Percentiles rank a stretch among this genome's conserved stretches.
phyloP scores from a whole-genome alignment of 2,888 invertebrate species.

The Pristionchus maxplancki region DNA sequence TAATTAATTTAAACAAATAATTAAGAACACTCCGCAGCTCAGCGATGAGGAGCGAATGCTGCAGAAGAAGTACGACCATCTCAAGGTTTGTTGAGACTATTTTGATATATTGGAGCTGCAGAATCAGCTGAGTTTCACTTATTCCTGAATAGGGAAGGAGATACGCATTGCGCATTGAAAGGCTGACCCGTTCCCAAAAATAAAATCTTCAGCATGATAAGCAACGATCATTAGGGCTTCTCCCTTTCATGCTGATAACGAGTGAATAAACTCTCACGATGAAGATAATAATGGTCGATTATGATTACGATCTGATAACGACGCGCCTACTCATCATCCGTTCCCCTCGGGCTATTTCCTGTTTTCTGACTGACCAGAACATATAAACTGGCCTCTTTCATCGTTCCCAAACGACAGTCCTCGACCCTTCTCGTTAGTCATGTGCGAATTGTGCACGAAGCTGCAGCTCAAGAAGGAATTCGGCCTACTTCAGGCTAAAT shows the following conservation, averaged over 20 bases:
- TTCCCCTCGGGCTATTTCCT: not conserved
- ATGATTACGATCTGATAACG: not conserved
- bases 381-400: not conserved
- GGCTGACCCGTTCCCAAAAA: no score
- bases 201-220: no score
- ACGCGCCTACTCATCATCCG: not conserved
- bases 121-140: not conserved
- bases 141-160: not conserved
- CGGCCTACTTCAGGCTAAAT: constrained; percentile 32
- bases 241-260: no score
- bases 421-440: not conserved
- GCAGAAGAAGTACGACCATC: constrained; percentile 45
- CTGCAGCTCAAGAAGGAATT: not conserved
- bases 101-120: no score
- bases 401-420: no score
- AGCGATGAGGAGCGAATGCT: constrained; percentile 44
- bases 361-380: not conserved
- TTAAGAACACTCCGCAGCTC: constrained; percentile 8
- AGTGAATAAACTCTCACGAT: not conserved
- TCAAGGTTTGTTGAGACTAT: constrained; percentile 16
- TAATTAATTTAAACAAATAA: not conserved
- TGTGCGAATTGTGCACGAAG: not conserved
- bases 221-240: no score
- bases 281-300: not conserved
- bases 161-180: not conserved